Base-by-base conservation (phyloP, 2,888 invertebrate genomes). In the Shargacucullia verbasci region DNA sequence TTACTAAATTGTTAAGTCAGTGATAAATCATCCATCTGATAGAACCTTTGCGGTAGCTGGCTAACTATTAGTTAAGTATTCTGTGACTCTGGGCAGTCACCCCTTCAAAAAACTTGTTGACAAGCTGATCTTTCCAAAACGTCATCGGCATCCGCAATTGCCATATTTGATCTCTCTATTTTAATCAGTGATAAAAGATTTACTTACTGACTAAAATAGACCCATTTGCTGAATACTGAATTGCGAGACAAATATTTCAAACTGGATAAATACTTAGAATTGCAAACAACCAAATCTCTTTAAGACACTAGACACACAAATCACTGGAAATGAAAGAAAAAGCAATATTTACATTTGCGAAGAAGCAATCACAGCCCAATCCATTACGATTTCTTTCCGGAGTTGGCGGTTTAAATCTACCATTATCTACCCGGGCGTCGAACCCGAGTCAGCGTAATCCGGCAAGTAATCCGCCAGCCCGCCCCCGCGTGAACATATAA, bases 381-480 rank as follows among this genome's bases (percentile, higher is more conserved):
- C 77, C 77, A 78, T 78, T 77, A 65, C 55, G 49, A 67, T 39
- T 78, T 65, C 52, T 76, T 77, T 76, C 70, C 39, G 50, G 58
- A 33, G 59, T 59, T n/a, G 44, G 50, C 68, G 70, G 62, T 70
- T 67, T 69, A 75, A 77, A 75, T 70, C 79, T 67, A 47, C 61
- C 68, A 75, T 76, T 79, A 77, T 79, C 73, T 65, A 54, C 37
- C 34, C 73, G 80, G 68, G 63, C 80, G 57, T 78, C 78, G 79
- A 78, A 76, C 79, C 66, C 74, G 58, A 50, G 50, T 59, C 40
- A 49, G 48, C 56, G 63, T 76, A 74, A 77, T 73, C 71, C 71
- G 46, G 57, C 48, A 31, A 55, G 74, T 79, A 79, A 79, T 79
- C 79, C 77, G 60, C 47, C 27, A 55, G 56, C 29, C 57, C 66